These are phyloP conservation scores for Pterocles gutturalis DNA, from an alignment of 2,113 vertebrate species.

Conservation along the genomic window DNA sequence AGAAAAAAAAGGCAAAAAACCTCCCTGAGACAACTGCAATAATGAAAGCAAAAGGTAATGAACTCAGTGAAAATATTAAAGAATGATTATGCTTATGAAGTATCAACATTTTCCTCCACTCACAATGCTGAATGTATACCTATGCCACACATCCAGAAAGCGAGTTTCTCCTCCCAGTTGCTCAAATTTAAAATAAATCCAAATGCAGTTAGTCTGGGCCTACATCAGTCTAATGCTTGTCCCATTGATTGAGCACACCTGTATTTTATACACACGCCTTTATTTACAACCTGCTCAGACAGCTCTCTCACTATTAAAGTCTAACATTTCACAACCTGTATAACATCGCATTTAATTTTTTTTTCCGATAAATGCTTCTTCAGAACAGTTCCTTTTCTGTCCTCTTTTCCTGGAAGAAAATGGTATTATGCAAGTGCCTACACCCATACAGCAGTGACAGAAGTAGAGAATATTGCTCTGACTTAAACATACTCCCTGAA, in stretches of 20 bases:
- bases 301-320: not conserved
- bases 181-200: not conserved
- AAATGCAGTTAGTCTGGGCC: not conserved
- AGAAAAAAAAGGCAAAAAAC: not conserved
- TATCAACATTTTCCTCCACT: not conserved
- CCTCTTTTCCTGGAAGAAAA: constrained; percentile 52
- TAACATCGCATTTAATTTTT: not conserved
- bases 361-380: constrained; percentile 16
- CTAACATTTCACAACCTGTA: not conserved
- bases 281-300: not conserved
- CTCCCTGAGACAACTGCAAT: not conserved
- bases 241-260: not conserved
- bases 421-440: constrained; percentile 44
- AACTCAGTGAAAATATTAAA: not conserved
- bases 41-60: not conserved
- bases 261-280: not conserved
- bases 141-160: not conserved
- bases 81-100: not conserved
- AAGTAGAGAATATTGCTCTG: constrained; percentile 6
- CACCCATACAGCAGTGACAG: constrained; percentile 45
- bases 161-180: not conserved
- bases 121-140: not conserved
- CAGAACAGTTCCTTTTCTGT: not conserved
- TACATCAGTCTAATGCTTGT: not conserved
- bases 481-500: constrained; percentile 21